phyloP scores from a whole-genome alignment of 1,140 invertebrate species.

The Aphaenogaster floridana region DNA sequence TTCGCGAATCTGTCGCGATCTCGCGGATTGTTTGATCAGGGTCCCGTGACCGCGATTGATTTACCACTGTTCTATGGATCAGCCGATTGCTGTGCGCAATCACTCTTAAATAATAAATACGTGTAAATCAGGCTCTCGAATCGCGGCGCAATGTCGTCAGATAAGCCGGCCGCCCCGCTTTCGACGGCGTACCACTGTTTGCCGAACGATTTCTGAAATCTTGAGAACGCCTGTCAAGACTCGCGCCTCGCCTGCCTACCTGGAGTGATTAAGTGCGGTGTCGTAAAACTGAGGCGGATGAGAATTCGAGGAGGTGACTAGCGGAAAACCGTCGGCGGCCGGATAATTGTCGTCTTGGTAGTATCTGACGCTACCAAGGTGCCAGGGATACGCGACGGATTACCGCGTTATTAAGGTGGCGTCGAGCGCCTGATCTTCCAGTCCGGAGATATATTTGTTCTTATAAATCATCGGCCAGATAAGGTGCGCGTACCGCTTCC shows the following conservation, averaged over 20 bases:
- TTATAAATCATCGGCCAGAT: constrained; percentile 86
- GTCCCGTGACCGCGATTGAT: constrained; percentile 75
- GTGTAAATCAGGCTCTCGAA: constrained; percentile 86
- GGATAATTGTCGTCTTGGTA: constrained; percentile 67
- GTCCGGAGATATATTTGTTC: constrained; percentile 82
- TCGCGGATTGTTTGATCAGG: constrained; percentile 68
- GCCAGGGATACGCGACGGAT: constrained; percentile 78
- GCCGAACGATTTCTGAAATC: constrained; percentile 83
- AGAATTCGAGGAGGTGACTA: constrained; percentile 60
- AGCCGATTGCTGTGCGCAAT: constrained; percentile 69
- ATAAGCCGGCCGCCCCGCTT: constrained; percentile 80
- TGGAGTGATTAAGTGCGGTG: constrained; percentile 82
- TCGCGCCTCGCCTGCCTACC: constrained; percentile 59
- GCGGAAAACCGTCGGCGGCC: not conserved
- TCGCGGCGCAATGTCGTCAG: constrained; percentile 77
- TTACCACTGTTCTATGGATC: constrained; percentile 77
- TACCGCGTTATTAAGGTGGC: constrained; percentile 84
- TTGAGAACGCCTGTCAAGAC: constrained; percentile 77
- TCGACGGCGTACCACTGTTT: constrained; percentile 77
- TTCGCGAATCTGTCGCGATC: constrained; percentile 12
- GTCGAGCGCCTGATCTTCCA: constrained; percentile 80
- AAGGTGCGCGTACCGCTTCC: constrained; percentile 77
- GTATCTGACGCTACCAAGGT: constrained; percentile 63
- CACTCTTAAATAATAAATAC: constrained; percentile 79
- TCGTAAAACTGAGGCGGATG: constrained; percentile 79